Evolutionary conservation across 2,888 invertebrate species (phyloP).

Genomic region (Eutolmus rufibarbis): DNA sequence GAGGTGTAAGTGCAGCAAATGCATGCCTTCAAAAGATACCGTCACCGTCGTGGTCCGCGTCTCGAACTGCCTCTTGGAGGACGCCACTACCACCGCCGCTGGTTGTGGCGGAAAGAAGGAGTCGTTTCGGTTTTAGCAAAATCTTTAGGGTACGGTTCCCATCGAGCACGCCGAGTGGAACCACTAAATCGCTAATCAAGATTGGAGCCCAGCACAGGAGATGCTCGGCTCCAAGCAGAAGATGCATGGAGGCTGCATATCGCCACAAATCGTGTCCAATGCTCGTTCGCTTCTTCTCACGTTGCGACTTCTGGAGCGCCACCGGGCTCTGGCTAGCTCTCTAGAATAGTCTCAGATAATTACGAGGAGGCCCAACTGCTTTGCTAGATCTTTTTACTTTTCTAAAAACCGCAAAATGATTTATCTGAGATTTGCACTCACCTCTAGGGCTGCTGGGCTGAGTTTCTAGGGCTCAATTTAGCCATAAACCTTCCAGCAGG

Average conservation of each 20-base stretch:
- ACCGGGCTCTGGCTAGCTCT: background rate
- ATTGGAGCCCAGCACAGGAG: background rate
- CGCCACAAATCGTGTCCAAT: background rate
- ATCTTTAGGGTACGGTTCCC: background rate
- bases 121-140: background rate
- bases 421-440: background rate
- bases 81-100: background rate
- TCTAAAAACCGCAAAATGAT: background rate
- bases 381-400: background rate
- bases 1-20: slow-evolving; percentile 33
- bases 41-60: background rate
- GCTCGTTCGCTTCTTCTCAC: background rate
- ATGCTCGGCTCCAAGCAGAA: background rate
- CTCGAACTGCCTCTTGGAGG: background rate
- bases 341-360: background rate
- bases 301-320: background rate
- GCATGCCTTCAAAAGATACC: slow-evolving; percentile 22
- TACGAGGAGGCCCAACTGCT: background rate
- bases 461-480: background rate
- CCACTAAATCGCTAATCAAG: slow-evolving; percentile 37
- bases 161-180: background rate
- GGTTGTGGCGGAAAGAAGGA: background rate
- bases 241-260: background rate
- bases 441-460: background rate
- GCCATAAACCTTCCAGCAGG: background rate